Percentiles rank a stretch among this genome's conserved stretches.
Conservation (phyloP, 2,797 vertebrate genomes). For the Esox masquinongy region DNA sequence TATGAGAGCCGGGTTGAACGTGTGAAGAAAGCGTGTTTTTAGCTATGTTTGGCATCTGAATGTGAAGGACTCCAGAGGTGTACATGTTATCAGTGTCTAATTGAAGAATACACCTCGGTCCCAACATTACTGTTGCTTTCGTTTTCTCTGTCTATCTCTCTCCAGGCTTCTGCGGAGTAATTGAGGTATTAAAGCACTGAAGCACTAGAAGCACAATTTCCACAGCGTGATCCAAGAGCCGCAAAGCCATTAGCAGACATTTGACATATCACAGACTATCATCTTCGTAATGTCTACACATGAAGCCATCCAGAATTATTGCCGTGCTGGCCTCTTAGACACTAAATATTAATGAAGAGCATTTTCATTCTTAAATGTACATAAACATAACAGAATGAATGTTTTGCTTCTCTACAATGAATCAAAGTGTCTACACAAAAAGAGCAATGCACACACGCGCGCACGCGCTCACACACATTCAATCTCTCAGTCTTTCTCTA, state of each 20-base stretch:
- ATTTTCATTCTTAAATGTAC: constrained; percentile 4
- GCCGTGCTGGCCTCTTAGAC: background rate
- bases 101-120: background rate
- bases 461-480: background rate
- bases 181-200: background rate
- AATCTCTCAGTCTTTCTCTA: background rate
- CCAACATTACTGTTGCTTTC: background rate
- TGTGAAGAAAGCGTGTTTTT: constrained; percentile 9
- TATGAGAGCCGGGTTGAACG: constrained; percentile 8
- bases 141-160: background rate
- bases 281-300: background rate
- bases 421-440: constrained; percentile 27
- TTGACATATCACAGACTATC: background rate
- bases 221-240: too few relatives aligned
- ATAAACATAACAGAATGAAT: constrained; percentile 9
- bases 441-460: background rate
- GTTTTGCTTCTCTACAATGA: constrained; percentile 6
- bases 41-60: background rate
- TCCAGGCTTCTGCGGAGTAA: constrained; percentile 4
- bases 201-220: background rate
- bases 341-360: background rate
- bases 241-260: background rate
- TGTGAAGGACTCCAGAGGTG: constrained; percentile 12
- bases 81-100: constrained; percentile 8
- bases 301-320: background rate